These are phyloP conservation scores for Stenopsyche tienmushanensis DNA, from an alignment of 1,140 invertebrate genomes.

Conservation along the genomic window DNA sequence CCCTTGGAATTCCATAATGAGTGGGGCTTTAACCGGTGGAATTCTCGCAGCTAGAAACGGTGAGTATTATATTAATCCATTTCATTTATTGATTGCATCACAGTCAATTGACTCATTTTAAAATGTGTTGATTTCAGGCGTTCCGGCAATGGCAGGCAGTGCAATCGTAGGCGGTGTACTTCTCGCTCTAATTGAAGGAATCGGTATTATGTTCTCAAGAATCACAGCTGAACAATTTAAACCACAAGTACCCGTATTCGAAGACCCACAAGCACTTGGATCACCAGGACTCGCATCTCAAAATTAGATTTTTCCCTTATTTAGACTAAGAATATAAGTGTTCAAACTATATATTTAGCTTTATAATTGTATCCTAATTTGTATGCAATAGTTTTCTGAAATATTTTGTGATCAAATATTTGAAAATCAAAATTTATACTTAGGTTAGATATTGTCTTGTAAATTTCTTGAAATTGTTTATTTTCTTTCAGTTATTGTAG, in stretches of 20 bases:
- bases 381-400: too few species aligned
- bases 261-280: constrained; percentile 68
- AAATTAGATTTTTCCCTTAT: constrained; percentile 42
- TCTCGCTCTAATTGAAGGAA: constrained; percentile 93
- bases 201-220: constrained; percentile 90
- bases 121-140: constrained; percentile 49
- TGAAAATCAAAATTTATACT: too few species aligned
- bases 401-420: too few species aligned
- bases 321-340: too few species aligned
- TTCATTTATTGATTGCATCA: too few species aligned
- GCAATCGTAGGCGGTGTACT: constrained; percentile 93
- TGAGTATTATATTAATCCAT: constrained; percentile 40
- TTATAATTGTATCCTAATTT: too few species aligned
- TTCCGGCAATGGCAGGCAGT: constrained; percentile 93
- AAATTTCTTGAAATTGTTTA: too few species aligned
- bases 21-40: constrained; percentile 92
- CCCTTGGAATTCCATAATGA: constrained; percentile 97
- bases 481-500: too few species aligned
- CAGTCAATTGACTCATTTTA: too few species aligned
- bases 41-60: constrained; percentile 95
- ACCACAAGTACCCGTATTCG: constrained; percentile 69
- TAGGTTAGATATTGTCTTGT: too few species aligned
- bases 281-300: constrained; percentile 49
- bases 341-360: too few species aligned
- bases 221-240: constrained; percentile 88